These are phyloP conservation scores for Smittia sp. DNA, from an alignment of 2,888 invertebrate genomes.

Conservation along the genomic window DNA sequence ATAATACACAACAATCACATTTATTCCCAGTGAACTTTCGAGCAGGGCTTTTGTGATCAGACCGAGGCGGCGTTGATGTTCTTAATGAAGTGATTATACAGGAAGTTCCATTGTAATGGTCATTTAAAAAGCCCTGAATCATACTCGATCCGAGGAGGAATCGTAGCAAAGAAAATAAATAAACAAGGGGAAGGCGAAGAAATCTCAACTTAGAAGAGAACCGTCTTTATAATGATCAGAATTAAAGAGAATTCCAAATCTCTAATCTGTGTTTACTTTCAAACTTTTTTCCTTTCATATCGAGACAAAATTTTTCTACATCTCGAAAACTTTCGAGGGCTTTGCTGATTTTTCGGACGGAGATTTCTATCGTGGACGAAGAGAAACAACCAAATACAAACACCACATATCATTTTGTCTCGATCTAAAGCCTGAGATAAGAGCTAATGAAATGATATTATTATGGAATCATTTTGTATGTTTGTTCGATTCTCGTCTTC, in stretches of 20 bases:
- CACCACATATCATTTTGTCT: constrained; percentile 27
- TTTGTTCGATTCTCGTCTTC: not conserved
- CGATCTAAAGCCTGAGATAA: constrained; percentile 12
- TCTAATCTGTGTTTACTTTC: constrained; percentile 16
- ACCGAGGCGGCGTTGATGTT: not conserved
- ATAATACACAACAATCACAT: constrained; percentile 39
- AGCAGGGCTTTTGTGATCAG: constrained; percentile 13
- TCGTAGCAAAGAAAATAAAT: constrained; percentile 23
- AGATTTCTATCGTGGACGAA: not conserved
- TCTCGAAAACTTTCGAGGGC: not conserved
- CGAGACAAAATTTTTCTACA: constrained; percentile 8
- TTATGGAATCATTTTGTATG: constrained; percentile 36
- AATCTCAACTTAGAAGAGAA: not conserved
- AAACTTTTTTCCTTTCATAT: not conserved
- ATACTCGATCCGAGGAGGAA: constrained; percentile 1
- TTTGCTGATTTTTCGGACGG: not conserved
- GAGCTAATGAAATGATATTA: constrained; percentile 39
- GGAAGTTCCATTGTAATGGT: constrained; percentile 32
- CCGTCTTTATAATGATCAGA: constrained; percentile 29
- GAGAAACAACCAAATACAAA: constrained; percentile 28
- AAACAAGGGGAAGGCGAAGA: not conserved
- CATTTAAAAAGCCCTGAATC: constrained; percentile 29
- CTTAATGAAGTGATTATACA: constrained; percentile 39
- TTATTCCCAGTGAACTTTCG: constrained; percentile 24
- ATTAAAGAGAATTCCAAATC: constrained; percentile 25